Conservation (phyloP, 2,888 invertebrate genomes). For the Gisinianus flammeolus region DNA sequence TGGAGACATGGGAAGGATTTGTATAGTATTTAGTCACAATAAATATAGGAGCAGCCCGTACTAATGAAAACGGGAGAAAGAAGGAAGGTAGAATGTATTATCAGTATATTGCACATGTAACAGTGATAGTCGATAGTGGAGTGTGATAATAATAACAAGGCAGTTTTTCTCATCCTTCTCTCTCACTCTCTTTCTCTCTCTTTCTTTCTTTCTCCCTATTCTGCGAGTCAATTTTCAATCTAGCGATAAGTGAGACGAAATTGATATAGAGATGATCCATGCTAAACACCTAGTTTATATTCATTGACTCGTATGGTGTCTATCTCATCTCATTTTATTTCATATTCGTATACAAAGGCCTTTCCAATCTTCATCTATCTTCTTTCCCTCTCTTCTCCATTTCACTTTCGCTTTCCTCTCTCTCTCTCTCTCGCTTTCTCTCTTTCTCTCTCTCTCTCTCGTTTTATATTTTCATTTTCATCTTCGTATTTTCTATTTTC, state of each 20-base stretch:
- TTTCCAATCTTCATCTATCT: not conserved
- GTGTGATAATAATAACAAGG: not conserved
- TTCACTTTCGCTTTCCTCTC: not conserved
- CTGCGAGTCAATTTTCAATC: slow-evolving; percentile 34
- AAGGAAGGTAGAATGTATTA: not conserved
- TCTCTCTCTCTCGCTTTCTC: slow-evolving; percentile 1
- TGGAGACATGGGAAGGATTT: no score
- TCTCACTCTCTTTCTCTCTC: not conserved
- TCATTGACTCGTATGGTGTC: slow-evolving; percentile 41
- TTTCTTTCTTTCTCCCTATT: not conserved
- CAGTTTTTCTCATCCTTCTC: not conserved
- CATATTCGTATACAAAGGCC: slow-evolving; percentile 1
- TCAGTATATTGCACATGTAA: no score
- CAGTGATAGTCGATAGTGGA: no score
- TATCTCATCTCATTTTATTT: slow-evolving; percentile 31
- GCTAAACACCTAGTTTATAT: slow-evolving; percentile 47
- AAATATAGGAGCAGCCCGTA: no score
- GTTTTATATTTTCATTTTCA: no score
- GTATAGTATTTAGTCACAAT: no score
- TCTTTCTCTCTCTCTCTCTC: not conserved
- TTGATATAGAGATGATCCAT: slow-evolving; percentile 47
- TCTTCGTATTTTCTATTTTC: no score
- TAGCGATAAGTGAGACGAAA: slow-evolving; percentile 42
- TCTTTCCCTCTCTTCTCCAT: not conserved
- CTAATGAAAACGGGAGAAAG: no score